Evolutionary conservation across 2,888 invertebrate genomes (phyloP).

Genomic region (Drosophila imparisetae): DNA sequence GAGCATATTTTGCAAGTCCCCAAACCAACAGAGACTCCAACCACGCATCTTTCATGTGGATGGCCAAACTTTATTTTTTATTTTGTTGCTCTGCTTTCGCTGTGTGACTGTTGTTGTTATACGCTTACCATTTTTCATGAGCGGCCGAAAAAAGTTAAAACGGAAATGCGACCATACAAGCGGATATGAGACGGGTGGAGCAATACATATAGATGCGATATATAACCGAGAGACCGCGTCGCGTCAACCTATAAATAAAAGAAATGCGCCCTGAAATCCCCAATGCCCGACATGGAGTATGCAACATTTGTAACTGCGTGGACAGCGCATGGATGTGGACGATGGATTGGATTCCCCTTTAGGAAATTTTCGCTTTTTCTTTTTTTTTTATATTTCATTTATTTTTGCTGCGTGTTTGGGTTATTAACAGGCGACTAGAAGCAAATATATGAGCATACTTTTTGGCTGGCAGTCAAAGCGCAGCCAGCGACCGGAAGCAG

Average conservation of each 20-base stretch:
- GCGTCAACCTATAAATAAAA: slow-evolving; percentile 72
- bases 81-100: neutral
- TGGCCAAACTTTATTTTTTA: slow-evolving; percentile 28
- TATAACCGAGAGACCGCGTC: slow-evolving; percentile 63
- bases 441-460: slow-evolving; percentile 69
- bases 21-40: slow-evolving; percentile 14
- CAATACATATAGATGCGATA: slow-evolving; percentile 59
- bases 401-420: slow-evolving; percentile 43
- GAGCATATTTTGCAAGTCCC: slow-evolving; percentile 72
- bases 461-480: slow-evolving; percentile 67
- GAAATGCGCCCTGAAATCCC: slow-evolving; percentile 57
- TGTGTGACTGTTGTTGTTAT: slow-evolving; percentile 17
- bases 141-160: slow-evolving; percentile 66
- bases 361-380: slow-evolving; percentile 18
- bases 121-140: slow-evolving; percentile 58
- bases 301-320: slow-evolving; percentile 60
- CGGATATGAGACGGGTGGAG: slow-evolving; percentile 69
- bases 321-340: slow-evolving; percentile 28
- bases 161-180: slow-evolving; percentile 80
- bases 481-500: slow-evolving; percentile 68
- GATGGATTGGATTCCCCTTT: slow-evolving; percentile 32
- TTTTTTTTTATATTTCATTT: neutral
- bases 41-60: slow-evolving; percentile 29
- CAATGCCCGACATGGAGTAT: slow-evolving; percentile 47
- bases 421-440: slow-evolving; percentile 64